Percentiles rank a stretch among this genome's conserved stretches.
phyloP scores from a whole-genome alignment of 2,797 vertebrate species.

The Nyctibius grandis region DNA sequence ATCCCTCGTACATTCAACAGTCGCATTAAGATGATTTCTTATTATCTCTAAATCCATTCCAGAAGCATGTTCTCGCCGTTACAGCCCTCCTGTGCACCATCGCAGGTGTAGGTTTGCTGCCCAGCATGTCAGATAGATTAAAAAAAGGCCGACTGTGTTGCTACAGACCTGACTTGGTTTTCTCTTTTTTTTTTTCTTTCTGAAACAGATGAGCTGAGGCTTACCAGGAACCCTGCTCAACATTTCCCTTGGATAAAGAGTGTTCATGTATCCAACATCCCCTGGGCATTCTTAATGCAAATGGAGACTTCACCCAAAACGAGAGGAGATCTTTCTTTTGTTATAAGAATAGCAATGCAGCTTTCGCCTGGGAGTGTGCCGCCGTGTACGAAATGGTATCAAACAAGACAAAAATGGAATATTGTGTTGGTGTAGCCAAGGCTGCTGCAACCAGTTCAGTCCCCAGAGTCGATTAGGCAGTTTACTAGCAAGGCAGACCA shows the following conservation, averaged over 20 bases:
- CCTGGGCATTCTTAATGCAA: neutral
- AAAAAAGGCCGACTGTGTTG: neutral
- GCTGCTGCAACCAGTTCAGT: neutral
- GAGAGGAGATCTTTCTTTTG: neutral
- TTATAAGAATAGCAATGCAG: neutral
- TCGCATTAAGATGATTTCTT: constrained; percentile 62
- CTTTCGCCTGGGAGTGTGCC: neutral
- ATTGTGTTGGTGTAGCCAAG: constrained; percentile 10
- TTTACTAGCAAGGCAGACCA: neutral
- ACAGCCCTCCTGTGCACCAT: constrained; percentile 48
- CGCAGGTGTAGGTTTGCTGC: constrained; percentile 7
- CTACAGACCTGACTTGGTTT: neutral
- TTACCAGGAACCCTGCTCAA: neutral
- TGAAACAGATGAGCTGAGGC: neutral
- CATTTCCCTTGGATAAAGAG: neutral
- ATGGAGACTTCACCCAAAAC: neutral
- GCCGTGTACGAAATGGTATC: neutral
- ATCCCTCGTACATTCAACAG: constrained; percentile 39
- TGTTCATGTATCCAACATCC: neutral
- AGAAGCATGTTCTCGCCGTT: constrained; percentile 15
- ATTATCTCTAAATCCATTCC: constrained; percentile 49
- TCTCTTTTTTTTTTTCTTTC: neutral
- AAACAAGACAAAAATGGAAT: constrained; percentile 20
- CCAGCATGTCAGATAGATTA: neutral
- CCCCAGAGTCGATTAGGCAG: neutral